A percentile compares a stretch with the other conserved stretches of the same genome.
phyloP scores from a whole-genome alignment of 2,888 invertebrate genomes.

The Macrophya annulata region DNA sequence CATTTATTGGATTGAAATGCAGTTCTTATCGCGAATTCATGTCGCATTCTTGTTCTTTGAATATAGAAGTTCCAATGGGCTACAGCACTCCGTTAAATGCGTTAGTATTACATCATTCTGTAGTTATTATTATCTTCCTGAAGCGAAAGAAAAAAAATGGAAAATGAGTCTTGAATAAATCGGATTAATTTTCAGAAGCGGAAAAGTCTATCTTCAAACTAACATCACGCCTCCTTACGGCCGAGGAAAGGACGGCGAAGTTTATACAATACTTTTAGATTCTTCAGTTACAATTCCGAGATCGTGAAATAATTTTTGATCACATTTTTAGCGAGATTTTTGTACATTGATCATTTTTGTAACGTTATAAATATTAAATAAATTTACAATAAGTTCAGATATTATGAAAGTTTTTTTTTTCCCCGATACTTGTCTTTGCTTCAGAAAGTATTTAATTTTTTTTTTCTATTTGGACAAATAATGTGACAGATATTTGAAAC shows the following conservation, averaged over 20 bases:
- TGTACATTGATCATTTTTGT: background rate
- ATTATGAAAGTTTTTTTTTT: too few relatives aligned
- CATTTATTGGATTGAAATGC: conserved; percentile 60
- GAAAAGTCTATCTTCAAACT: conserved; percentile 67
- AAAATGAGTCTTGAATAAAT: background rate
- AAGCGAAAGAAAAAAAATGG: background rate
- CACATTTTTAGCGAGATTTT: background rate
- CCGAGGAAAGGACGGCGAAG: conserved; percentile 23
- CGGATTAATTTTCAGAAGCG: conserved; percentile 62
- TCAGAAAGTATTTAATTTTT: too few relatives aligned
- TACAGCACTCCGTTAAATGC: background rate
- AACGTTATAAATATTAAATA: too few relatives aligned
- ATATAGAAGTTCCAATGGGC: conserved; percentile 63
- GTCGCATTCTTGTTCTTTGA: conserved; percentile 55
- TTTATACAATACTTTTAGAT: too few relatives aligned
- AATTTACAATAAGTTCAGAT: too few relatives aligned
- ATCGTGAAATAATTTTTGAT: background rate
- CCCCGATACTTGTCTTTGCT: too few relatives aligned
- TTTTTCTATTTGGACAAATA: too few relatives aligned
- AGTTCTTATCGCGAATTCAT: conserved; percentile 14
- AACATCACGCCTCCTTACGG: conserved; percentile 62
- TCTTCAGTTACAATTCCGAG: background rate
- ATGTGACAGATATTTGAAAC: too few relatives aligned
- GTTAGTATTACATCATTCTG: background rate
- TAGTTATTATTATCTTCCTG: background rate